These are phyloP conservation scores for Drosophila lacertosa DNA, from an alignment of 1,140 invertebrate genomes.

Conservation along the genomic window DNA sequence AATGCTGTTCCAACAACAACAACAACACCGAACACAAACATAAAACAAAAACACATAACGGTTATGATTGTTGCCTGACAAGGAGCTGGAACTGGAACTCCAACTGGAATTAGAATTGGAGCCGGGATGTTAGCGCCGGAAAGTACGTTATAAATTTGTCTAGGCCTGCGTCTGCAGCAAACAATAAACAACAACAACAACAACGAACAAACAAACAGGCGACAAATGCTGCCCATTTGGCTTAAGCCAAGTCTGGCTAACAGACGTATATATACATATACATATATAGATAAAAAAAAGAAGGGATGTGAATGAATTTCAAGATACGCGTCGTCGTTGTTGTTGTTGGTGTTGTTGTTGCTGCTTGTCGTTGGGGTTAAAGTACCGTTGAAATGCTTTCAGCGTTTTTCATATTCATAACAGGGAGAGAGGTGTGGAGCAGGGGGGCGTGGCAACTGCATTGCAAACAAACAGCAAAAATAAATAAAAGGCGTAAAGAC, in stretches of 20 bases:
- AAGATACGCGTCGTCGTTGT: slow-evolving; percentile 50
- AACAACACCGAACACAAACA: slow-evolving; percentile 43
- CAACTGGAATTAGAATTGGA: slow-evolving; percentile 3
- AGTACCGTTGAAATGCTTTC: slow-evolving; percentile 77
- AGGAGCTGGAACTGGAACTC: slow-evolving; percentile 13
- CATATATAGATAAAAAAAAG: too few relatives aligned
- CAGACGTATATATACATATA: background rate
- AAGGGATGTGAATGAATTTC: slow-evolving; percentile 32
- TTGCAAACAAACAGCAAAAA: slow-evolving; percentile 56
- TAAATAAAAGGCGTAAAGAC: slow-evolving; percentile 60
- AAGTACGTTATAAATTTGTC: slow-evolving; percentile 56
- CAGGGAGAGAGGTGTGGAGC: background rate
- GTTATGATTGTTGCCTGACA: slow-evolving; percentile 46
- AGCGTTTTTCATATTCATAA: slow-evolving; percentile 69
- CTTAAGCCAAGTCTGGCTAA: slow-evolving; percentile 7
- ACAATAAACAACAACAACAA: slow-evolving; percentile 28
- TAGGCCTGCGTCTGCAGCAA: slow-evolving; percentile 32
- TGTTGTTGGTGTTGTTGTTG: slow-evolving; percentile 6
- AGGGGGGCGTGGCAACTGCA: slow-evolving; percentile 8
- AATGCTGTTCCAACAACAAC: slow-evolving; percentile 37
- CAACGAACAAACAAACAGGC: slow-evolving; percentile 25
- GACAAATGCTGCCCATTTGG: slow-evolving; percentile 47
- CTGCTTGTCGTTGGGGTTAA: slow-evolving; percentile 61
- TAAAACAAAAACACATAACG: slow-evolving; percentile 43
- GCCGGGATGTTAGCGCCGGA: slow-evolving; percentile 19